phyloP scores from a whole-genome alignment of 2,113 vertebrate genomes.

The Ammodytes marinus region DNA sequence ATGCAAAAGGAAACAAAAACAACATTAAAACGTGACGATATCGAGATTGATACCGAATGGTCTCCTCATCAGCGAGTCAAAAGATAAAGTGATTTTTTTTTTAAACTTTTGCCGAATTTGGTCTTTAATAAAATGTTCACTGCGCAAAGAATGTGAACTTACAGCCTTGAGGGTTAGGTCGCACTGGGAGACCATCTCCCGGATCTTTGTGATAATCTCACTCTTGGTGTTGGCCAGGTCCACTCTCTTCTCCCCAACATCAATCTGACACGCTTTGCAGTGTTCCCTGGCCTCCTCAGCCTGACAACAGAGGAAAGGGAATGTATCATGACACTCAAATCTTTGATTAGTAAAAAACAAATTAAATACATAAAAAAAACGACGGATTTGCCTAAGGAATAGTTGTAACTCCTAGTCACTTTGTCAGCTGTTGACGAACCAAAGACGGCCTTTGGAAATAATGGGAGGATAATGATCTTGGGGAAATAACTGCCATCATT shows the following conservation, averaged over 20 bases:
- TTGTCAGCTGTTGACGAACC: not conserved
- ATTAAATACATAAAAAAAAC: not conserved
- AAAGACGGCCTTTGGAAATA: not conserved
- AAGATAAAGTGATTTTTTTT: not conserved
- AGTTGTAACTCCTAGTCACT: not conserved
- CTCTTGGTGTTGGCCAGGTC: conserved; percentile 92
- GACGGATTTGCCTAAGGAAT: not conserved
- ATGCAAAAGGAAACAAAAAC: conserved; percentile 3
- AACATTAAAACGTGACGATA: not conserved
- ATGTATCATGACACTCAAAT: not conserved
- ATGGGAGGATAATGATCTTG: not conserved
- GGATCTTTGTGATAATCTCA: conserved; percentile 91
- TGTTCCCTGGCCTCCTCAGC: conserved; percentile 94
- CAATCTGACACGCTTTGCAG: conserved; percentile 91
- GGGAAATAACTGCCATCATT: not conserved
- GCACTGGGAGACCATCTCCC: conserved; percentile 95
- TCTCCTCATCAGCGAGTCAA: not conserved
- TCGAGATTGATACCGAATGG: no score
- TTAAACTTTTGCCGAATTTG: not conserved
- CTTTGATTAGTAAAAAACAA: not conserved
- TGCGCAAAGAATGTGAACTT: conserved; percentile 64
- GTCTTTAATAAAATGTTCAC: not conserved
- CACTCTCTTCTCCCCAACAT: conserved; percentile 90
- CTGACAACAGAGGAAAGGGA: conserved; percentile 69
- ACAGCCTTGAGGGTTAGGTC: conserved; percentile 98